These are phyloP conservation scores for Pangasius krempfi DNA, from an alignment of 2,797 vertebrate genomes.

Conservation along the genomic window DNA sequence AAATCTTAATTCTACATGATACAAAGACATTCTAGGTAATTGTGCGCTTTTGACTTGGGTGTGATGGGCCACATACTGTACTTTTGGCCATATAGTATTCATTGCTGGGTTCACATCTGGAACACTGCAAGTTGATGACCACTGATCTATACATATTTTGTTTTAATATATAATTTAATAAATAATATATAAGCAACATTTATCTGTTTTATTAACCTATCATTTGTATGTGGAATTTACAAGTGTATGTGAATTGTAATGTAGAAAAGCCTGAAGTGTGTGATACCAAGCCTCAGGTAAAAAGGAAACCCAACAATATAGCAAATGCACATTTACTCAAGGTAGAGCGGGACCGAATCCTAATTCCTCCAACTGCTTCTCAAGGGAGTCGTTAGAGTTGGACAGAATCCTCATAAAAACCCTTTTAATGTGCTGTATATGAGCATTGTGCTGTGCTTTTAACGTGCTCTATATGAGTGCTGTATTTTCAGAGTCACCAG, in stretches of 20 bases:
- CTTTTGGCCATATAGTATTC: background rate
- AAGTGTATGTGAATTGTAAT: background rate
- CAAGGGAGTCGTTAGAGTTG: background rate
- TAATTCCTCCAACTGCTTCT: constrained; percentile 1
- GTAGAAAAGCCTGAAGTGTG: background rate
- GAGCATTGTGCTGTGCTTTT: background rate
- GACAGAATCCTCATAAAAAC: background rate
- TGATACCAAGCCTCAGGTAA: background rate
- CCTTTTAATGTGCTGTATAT: background rate
- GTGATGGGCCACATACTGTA: background rate
- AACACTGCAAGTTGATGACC: background rate
- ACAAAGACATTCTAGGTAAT: background rate
- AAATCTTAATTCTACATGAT: background rate
- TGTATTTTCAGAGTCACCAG: background rate
- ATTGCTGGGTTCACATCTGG: background rate
- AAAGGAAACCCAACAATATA: background rate
- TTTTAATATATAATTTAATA: background rate
- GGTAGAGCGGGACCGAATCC: background rate
- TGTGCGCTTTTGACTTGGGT: background rate
- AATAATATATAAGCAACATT: background rate
- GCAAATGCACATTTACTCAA: background rate
- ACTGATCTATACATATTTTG: background rate
- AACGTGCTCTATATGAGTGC: background rate
- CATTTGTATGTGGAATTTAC: background rate
- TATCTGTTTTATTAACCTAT: background rate